Conservation (phyloP, 2,888 invertebrate genomes). For the Chloromyia formosa region DNA sequence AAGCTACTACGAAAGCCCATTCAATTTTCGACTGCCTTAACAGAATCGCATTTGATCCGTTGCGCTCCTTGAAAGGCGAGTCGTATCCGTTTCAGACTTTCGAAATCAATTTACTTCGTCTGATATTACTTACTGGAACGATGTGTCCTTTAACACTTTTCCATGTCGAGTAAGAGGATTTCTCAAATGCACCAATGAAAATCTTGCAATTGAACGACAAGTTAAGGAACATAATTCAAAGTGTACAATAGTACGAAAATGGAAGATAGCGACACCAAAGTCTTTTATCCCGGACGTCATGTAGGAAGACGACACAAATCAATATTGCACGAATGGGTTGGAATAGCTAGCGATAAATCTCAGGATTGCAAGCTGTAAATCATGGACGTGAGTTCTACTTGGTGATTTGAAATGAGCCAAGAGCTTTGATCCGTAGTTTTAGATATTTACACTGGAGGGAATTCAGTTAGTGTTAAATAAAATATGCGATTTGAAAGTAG, state of each 20-base stretch:
- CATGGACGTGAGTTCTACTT: conserved; percentile 39
- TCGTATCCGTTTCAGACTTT: not conserved
- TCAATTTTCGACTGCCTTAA: not conserved
- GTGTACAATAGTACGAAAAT: conserved; percentile 44
- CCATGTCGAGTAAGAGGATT: not conserved
- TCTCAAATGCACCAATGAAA: conserved; percentile 11
- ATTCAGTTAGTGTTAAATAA: too few relatives aligned
- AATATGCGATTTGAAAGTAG: too few relatives aligned
- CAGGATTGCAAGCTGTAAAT: conserved; percentile 45
- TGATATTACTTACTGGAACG: not conserved
- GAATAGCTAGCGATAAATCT: conserved; percentile 46
- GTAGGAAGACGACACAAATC: conserved; percentile 46
- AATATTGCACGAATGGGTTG: conserved; percentile 36
- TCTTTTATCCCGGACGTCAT: not conserved
- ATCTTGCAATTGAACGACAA: conserved; percentile 28
- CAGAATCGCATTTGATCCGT: not conserved
- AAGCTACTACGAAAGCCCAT: too few relatives aligned
- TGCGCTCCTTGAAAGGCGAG: not conserved
- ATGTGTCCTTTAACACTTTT: conserved; percentile 1
- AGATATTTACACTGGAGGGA: too few relatives aligned
- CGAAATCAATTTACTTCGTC: conserved; percentile 19
- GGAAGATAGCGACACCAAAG: conserved; percentile 37
- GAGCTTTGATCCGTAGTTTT: too few relatives aligned
- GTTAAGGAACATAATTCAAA: conserved; percentile 45
- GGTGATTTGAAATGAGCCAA: too few relatives aligned